Evolutionary conservation across 1,140 invertebrate species (phyloP), one percentile per base, ranked within the genome.

Genomic region (Gryon sp.): DNA sequence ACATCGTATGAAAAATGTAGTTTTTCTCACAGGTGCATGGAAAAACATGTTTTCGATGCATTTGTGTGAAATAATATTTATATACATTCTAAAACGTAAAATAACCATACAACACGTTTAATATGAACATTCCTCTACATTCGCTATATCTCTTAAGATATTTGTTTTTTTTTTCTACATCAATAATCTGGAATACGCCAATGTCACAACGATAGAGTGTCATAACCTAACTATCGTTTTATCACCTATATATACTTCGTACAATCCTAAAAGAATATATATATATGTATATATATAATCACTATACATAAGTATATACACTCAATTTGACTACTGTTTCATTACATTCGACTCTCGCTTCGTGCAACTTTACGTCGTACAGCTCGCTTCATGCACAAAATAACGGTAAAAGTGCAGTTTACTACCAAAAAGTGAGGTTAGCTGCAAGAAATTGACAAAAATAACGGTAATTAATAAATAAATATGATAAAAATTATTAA

Each of bases 231-330:
- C n/a, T n/a, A n/a, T n/a, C n/a, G n/a, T n/a, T n/a, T n/a, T n/a
- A n/a, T n/a, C n/a, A n/a, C n/a, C n/a, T 57, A 52, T 60, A 73
- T 52, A 66, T 74, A 28, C 34, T 66, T 68, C 63, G 73, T 82
- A 81, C 78, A 83, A 53, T 70, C 57, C 80, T 84, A 83, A 55
- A 83, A 84, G 82, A 84, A 84, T 84, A 84, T 4, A 24, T 24
- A n/a, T n/a, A n/a, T n/a, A n/a, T n/a, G n/a, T n/a, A n/a, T n/a
- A n/a, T n/a, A n/a, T 75, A 78, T 78, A 57, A 60, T 40, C 53
- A 40, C 53, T 80, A 45, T 80, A 63, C 43, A 62, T 66, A 59
- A 34, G 22, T 75, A 68, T 68, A 63, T 63, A 69, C 45, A 68
- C 68, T 43, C 40, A 36, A 48, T 30, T 52, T 65, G 4, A 32